Conservation (phyloP, 2,113 vertebrate genomes). For the Ploceus nigricollis region DNA sequence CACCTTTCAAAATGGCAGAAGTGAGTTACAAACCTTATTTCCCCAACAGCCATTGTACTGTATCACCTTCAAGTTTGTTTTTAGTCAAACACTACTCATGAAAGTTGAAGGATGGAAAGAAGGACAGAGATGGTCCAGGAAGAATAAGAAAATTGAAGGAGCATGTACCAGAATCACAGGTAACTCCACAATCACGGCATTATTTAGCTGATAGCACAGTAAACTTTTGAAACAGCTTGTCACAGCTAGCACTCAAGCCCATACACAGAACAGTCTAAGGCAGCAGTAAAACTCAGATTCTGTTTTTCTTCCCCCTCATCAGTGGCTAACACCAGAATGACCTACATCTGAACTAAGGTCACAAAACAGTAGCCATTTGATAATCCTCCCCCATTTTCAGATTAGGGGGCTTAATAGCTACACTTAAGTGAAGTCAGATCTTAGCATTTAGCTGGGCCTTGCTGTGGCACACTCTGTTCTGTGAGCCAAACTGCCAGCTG, state of each 20-base stretch:
- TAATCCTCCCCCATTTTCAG: background rate
- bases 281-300: background rate
- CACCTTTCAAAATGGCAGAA: background rate
- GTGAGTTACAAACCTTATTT: background rate
- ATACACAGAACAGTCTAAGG: background rate
- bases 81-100: background rate
- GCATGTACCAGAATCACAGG: background rate
- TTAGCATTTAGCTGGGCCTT: background rate
- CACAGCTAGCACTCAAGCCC: background rate
- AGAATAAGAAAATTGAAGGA: background rate
- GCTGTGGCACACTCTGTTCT: background rate
- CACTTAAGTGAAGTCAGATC: background rate
- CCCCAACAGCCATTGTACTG: background rate
- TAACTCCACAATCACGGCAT: background rate
- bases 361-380: background rate
- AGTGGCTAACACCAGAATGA: background rate
- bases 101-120: background rate
- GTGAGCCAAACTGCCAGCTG: background rate
- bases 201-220: background rate
- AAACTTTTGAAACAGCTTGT: background rate
- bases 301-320: background rate
- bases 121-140: background rate
- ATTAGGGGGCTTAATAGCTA: background rate
- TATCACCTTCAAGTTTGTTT: background rate
- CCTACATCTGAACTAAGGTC: background rate